Conservation (phyloP, 1,140 invertebrate species). For the Drosophila nebulosa region DNA sequence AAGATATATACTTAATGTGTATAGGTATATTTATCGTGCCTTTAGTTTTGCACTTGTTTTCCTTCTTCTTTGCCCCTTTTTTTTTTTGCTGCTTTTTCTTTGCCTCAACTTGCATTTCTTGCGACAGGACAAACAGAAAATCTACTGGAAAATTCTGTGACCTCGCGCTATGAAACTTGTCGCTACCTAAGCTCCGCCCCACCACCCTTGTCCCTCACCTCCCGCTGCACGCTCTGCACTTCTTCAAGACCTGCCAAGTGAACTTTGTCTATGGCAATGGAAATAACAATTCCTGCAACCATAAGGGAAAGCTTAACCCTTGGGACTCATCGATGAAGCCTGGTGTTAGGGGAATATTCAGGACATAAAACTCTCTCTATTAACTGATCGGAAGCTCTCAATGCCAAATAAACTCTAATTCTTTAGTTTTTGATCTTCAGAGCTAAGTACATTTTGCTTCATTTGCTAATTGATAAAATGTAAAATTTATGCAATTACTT, state of each 20-base stretch:
- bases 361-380: no score
- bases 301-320: neutral
- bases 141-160: slow-evolving; percentile 63
- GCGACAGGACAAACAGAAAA: slow-evolving; percentile 29
- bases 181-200: slow-evolving; percentile 35
- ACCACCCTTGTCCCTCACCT: slow-evolving; percentile 1
- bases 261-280: slow-evolving; percentile 36
- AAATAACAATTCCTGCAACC: neutral
- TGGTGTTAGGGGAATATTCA: no score
- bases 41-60: slow-evolving; percentile 69
- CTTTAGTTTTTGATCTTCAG: no score
- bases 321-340: neutral
- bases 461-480: no score
- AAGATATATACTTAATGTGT: neutral
- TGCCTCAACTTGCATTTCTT: neutral
- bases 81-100: neutral
- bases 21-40: slow-evolving; percentile 59
- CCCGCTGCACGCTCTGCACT: neutral
- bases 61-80: slow-evolving; percentile 6
- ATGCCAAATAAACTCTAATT: no score
- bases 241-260: slow-evolving; percentile 28
- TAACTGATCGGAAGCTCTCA: no score
- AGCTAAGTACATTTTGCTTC: no score
- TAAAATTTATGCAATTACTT: no score
- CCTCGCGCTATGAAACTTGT: slow-evolving; percentile 67